Base-by-base conservation (phyloP, 1,140 invertebrate genomes). In the Notospermus geniculatus region DNA sequence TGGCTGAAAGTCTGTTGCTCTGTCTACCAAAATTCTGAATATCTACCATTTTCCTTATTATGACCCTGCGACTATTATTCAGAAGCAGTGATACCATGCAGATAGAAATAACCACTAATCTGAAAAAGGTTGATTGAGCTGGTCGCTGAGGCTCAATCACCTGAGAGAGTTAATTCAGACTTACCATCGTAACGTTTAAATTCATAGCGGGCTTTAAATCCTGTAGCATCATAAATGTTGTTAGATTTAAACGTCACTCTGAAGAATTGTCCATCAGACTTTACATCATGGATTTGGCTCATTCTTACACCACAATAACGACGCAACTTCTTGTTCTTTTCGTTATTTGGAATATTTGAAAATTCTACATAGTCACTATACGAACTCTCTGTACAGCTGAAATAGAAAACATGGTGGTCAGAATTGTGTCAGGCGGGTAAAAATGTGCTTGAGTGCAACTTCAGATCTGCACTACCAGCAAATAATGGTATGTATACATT, bases 311-410 rank as follows among this genome's bases (percentile, higher is more conserved):
- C 94, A 78, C 95, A 98, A 74, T 91, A 89, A 73, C 91, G 85
- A 22, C 86, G 85, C 77, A 91, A 92, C 78, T 92, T 93, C 69
- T 90, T 85, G 82, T 97, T 94, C 45, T 85, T 82, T 46, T 72
- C 57, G 2, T 65, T 50, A 59, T 88, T 87, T 86, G 92, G 88
- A 72, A 89, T 95, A 82, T 97, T 97, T 17, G 92, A 95, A 79
- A 97, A 95, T 78, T 95, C 92, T 32, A 97, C 89, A 78, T 90
- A 96, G 80, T 97, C 94, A 72, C 92, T 95, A 2, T 91, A 89
- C 13, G 91, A 91, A 45, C 87, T 84, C 52, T 89, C 88, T 71
- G 91, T 89, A 76, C 93, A 96, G 65, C 93, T 95, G 80, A 27
- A 81, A 81, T 68, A 45, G 59, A 62, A 53, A 54, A 55, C 39